Evolutionary conservation across 2,113 vertebrate species (phyloP).

Genomic region (Spizaetus ornatus): DNA sequence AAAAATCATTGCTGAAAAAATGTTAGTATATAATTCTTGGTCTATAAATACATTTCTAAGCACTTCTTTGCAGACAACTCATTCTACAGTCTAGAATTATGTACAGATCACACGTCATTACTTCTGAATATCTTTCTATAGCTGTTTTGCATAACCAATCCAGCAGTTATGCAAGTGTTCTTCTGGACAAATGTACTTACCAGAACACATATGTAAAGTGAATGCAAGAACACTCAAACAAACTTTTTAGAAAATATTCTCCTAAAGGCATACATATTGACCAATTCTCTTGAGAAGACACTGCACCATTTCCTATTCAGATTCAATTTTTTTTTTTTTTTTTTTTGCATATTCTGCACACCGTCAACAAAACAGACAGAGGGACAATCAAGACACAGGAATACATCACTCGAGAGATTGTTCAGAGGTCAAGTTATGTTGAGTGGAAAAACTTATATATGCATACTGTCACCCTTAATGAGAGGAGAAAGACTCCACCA

Average conservation of each 20-base stretch:
- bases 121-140: neutral
- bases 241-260: neutral
- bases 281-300: neutral
- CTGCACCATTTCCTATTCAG: neutral
- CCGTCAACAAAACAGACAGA: neutral
- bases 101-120: neutral
- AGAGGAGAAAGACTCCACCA: neutral
- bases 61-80: neutral
- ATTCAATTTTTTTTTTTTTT: neutral
- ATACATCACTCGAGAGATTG: neutral
- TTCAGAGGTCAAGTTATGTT: neutral
- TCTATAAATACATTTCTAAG: neutral
- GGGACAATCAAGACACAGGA: neutral
- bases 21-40: neutral
- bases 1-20: neutral
- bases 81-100: neutral
- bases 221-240: neutral
- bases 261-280: neutral
- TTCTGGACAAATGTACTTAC: neutral
- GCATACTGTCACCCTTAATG: neutral
- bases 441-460: neutral
- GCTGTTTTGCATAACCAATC: neutral
- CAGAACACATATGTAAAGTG: neutral
- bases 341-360: neutral
- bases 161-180: neutral